Evolutionary conservation across 2,888 invertebrate species (phyloP), one percentile per base, ranked within the genome.

Genomic region (Eucriotettix oculatus): DNA sequence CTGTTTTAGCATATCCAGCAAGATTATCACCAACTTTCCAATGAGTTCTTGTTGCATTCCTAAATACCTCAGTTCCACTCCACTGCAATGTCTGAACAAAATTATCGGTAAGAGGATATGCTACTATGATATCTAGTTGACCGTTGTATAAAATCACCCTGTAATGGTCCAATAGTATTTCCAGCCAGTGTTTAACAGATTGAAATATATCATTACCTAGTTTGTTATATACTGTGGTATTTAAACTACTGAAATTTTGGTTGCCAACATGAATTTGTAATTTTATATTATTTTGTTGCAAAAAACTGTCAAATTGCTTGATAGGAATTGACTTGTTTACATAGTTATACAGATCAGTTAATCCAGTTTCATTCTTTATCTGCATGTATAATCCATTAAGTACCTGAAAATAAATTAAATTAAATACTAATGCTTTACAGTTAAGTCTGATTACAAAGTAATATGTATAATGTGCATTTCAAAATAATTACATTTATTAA

Each of bases 231-330:
- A 93, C 94, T 29, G 2, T 29, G 62, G 72, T 69, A 52, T 75
- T 71, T 59, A 79, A 80, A 40, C 78, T 78, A 67, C 85, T 76
- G 70, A 88, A 94, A 0, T 85, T 78, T 41, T 79, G 72, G 66
- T 87, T 84, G 2, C 95, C 94, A 0, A 95, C 93, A 71, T 95
- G 93, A 61, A 95, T 86, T 0, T 85, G 83, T 58, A 77, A 79
- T 1, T 92, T 78, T 0, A 87, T 80, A 53, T 78, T 75, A 56
- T 74, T 73, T 52, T 75, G 76, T 67, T 87, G 85, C 64, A 85
- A 72, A 77, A 81, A 87, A 1, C 77, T 74, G 0, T 78, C 76
- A 73, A 84, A 29, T 29, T 55, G 2, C 3, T 2, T 2, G 7
- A 29, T 7, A 29, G 29, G 29, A 29, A 29, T 17, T 5, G 29